Base-by-base conservation (phyloP, 2,888 invertebrate genomes). In the Phyllotreta striolata region DNA sequence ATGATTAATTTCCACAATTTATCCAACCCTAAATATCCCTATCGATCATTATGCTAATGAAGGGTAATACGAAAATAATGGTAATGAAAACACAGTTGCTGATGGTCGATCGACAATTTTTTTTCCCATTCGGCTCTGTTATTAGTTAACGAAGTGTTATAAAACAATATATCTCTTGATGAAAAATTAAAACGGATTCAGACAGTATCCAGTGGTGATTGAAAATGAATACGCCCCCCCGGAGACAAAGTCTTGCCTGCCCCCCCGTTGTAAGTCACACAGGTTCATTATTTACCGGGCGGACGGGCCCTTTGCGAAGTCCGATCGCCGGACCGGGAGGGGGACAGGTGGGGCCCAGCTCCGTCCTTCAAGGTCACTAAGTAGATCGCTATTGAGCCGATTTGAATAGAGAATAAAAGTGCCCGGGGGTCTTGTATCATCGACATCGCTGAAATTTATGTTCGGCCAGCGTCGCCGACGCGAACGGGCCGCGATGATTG, bases 151-250 rank as follows among this genome's bases (percentile, higher is more conserved):
- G 67, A 73, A 73, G 75, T 75, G 77, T 77, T 79, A 77, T 79
- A 77, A 80, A 79, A 79, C 80, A 79, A 80, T 80, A 78, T 77
- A 79, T 79, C 78, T 79, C 79, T 77, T 76, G 73, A 78, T 78
- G 77, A 77, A 78, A 78, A 80, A 79, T 79, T 78, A 79, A 79
- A 79, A 80, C 78, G 73, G 77, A 78, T 77, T 74, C 76, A 74
- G 76, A 74, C 77, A 79, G 81, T 80, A 78, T 81, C 81, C 80
- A 80, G 80, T 80, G 80, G 81, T 81, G 81, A 81, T 80, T 81
- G 80, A 80, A 81, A 81, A 81, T 80, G 80, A 81, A 79, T 80
- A 78, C 79, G 79, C 78, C 79, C 78, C 75, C 79, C 79, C 73
- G 77, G 77, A 73, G 77, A 76, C 71, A 73, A 73, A 75, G 75